phyloP scores from a whole-genome alignment of 2,888 invertebrate genomes.

The Odontomyia ornata region DNA sequence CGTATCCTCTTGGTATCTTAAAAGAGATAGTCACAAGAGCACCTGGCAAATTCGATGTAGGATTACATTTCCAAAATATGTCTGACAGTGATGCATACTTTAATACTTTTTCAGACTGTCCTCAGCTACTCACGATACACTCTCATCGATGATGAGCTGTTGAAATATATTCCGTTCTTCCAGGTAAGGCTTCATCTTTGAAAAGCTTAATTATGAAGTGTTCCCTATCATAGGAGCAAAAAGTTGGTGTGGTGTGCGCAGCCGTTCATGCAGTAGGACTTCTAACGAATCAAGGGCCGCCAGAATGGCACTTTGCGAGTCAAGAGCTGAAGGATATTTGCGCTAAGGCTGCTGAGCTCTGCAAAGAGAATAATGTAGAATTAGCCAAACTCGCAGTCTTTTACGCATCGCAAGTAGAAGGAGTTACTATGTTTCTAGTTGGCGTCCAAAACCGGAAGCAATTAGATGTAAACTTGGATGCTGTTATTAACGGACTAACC shows the following conservation, averaged over 20 bases:
- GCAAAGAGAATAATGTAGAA: conserved; percentile 70
- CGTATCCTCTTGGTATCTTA: conserved; percentile 78
- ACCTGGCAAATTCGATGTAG: conserved; percentile 55
- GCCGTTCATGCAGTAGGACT: conserved; percentile 82
- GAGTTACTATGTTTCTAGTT: conserved; percentile 73
- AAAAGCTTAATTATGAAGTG: conserved; percentile 21
- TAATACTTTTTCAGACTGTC: conserved; percentile 61
- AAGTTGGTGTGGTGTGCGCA: conserved; percentile 82
- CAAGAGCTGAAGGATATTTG: conserved; percentile 71
- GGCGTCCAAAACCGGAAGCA: conserved; percentile 74
- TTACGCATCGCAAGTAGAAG: conserved; percentile 68
- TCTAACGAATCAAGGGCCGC: conserved; percentile 75
- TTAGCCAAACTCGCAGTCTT: conserved; percentile 73
- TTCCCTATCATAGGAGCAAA: conserved; percentile 54
- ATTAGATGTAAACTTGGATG: conserved; percentile 69
- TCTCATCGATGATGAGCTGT: conserved; percentile 77
- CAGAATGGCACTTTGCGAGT: conserved; percentile 79
- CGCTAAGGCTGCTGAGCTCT: conserved; percentile 69
- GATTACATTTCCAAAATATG: background rate
- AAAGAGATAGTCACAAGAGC: conserved; percentile 74
- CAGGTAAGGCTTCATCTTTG: conserved; percentile 67
- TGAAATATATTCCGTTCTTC: conserved; percentile 75
- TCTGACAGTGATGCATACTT: conserved; percentile 55
- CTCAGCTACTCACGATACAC: conserved; percentile 81
- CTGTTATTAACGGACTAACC: conserved; percentile 69